These are phyloP conservation scores for Alosa sapidissima DNA, from an alignment of 2,797 vertebrate genomes.

Conservation along the genomic window DNA sequence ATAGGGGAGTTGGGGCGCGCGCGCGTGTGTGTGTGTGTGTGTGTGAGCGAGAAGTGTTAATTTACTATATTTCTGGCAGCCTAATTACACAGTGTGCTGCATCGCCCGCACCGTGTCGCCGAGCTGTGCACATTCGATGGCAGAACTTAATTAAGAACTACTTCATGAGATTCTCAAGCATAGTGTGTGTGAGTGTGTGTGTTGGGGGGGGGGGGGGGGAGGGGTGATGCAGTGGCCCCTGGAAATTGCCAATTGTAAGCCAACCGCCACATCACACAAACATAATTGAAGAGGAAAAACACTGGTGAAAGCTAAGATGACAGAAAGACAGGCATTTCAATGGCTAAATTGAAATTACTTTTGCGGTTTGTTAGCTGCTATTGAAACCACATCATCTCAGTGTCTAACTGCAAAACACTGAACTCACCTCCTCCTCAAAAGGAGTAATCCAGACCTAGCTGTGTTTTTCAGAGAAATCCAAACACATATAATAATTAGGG, in stretches of 20 bases:
- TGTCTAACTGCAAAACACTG: neutral
- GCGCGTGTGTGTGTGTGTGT: constrained; percentile 1
- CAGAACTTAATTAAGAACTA: constrained; percentile 47
- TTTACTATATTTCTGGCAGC: neutral
- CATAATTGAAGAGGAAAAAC: constrained; percentile 22
- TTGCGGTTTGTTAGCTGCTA: neutral
- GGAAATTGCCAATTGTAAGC: constrained; percentile 42
- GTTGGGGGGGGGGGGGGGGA: constrained; percentile 11
- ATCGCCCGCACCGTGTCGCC: neutral
- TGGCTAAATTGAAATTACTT: neutral
- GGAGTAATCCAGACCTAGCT: neutral
- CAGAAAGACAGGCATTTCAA: neutral
- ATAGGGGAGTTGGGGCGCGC: neutral
- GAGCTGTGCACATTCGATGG: constrained; percentile 12
- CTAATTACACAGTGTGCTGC: constrained; percentile 16
- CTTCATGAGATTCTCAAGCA: constrained; percentile 34
- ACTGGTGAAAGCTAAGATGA: neutral
- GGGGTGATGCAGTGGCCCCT: constrained; percentile 36
- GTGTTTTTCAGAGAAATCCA: neutral
- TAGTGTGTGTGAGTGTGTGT: constrained; percentile 15
- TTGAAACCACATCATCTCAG: neutral
- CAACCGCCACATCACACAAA: constrained; percentile 29
- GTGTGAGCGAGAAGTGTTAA: neutral
- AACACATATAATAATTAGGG: neutral
- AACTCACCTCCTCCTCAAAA: neutral